These are phyloP conservation scores for Numenius phaeopus DNA, from an alignment of 2,797 vertebrate genomes.

Conservation along the genomic window DNA sequence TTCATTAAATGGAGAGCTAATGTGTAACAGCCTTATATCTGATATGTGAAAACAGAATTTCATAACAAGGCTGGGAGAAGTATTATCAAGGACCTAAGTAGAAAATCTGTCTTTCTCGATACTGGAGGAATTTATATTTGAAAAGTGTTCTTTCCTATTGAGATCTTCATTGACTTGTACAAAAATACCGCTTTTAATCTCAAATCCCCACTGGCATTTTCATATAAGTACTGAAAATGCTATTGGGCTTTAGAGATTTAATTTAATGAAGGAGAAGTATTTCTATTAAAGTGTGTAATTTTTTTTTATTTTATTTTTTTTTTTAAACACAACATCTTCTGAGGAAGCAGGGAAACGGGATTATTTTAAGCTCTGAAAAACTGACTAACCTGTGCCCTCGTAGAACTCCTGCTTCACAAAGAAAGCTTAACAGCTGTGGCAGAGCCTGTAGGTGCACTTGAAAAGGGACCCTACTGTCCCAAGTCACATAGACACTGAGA, in stretches of 20 bases:
- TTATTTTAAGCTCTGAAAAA: conserved; percentile 69
- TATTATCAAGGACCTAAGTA: conserved; percentile 48
- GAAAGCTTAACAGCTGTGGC: conserved; percentile 49
- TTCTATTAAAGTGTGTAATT: conserved; percentile 81
- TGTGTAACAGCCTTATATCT: conserved; percentile 64
- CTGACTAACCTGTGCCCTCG: conserved; percentile 62
- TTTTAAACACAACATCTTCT: conserved; percentile 72
- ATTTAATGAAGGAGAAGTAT: conserved; percentile 86
- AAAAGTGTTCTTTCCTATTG: conserved; percentile 80
- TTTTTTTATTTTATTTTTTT: conserved; percentile 38
- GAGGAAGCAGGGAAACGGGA: conserved; percentile 63
- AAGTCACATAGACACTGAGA: not conserved
- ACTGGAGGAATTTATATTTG: conserved; percentile 79
- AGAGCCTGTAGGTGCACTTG: conserved; percentile 36
- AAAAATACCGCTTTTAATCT: conserved; percentile 86
- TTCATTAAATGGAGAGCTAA: conserved; percentile 65
- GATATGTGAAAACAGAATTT: conserved; percentile 69
- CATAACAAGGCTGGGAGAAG: conserved; percentile 61
- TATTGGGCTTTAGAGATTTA: conserved; percentile 87
- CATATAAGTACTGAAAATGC: conserved; percentile 85
- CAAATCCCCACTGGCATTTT: conserved; percentile 85
- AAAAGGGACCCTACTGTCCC: conserved; percentile 40
- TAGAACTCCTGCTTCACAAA: conserved; percentile 49
- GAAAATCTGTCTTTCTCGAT: conserved; percentile 63
- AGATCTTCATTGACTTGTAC: conserved; percentile 85